Percentiles rank a stretch among this genome's conserved stretches.
Evolutionary conservation across 2,113 vertebrate genomes (phyloP).

Genomic region (Himantopus leucocephalus): DNA sequence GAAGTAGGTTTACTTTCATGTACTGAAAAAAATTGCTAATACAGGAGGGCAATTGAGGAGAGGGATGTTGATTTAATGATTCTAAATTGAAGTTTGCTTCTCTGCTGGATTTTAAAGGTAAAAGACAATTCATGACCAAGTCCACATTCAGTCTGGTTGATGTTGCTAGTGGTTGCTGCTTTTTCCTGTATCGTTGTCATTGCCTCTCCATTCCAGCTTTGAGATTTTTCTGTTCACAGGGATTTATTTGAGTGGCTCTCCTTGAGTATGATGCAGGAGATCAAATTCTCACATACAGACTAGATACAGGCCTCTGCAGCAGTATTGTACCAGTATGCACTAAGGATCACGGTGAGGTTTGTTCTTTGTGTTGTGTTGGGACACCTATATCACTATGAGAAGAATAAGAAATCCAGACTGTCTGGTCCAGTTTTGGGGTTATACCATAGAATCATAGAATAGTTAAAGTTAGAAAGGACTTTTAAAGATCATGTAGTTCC

Average conservation of each 20-base stretch:
- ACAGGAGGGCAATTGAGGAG: background rate
- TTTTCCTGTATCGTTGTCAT: background rate
- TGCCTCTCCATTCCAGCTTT: background rate
- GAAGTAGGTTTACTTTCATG: background rate
- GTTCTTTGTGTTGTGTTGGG: no score
- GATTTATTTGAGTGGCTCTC: background rate
- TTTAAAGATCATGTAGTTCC: background rate
- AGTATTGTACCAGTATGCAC: fast-evolving
- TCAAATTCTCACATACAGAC: no score
- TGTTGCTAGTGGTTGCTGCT: background rate
- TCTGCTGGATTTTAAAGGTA: background rate
- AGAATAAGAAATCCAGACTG: background rate
- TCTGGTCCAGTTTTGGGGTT: background rate
- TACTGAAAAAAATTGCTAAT: background rate
- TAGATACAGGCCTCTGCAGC: background rate
- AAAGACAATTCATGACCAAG: fast-evolving
- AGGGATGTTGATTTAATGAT: background rate
- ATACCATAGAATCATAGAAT: background rate
- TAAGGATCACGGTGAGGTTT: no score
- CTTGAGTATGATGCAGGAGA: fast-evolving
- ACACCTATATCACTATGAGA: fast-evolving
- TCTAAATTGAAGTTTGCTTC: background rate
- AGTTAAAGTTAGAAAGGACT: background rate
- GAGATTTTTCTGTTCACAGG: background rate
- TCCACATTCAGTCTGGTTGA: background rate